Base-by-base conservation (phyloP, 2,888 invertebrate genomes). In the Macroteleia sp. region DNA sequence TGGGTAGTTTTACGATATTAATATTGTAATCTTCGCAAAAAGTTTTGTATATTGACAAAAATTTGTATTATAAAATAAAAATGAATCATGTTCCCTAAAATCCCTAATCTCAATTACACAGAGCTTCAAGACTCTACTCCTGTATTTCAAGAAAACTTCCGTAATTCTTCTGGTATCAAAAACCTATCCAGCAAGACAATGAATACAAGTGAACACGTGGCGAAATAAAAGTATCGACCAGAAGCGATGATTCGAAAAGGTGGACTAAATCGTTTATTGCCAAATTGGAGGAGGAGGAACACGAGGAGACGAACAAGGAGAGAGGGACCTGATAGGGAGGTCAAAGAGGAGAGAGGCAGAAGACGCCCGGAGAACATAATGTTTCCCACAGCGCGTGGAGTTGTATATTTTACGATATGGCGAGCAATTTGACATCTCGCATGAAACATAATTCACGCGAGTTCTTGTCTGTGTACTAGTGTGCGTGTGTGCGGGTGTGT, bases 371-470 rank as follows among this genome's bases (percentile, higher is more conserved):
- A 82, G 85, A 88, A 89, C 89, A 89, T 89, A 90, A 90, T 89
- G 91, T 90, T 91, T 91, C 91, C 90, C 90, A 91, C 91, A 90
- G 90, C 87, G 90, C 87, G 89, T 83, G 88, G 88, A 90, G 90
- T 90, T 90, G 90, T 91, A 91, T 91, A 91, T 91, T 91, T 91
- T 91, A 91, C 90, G 91, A 91, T 91, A 91, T 90, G 89, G 88
- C 90, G 89, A 90, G 90, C 91, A 91, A 91, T 91, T 91, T 91
- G 91, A 91, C 91, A 91, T 91, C 90, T 91, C 90, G 90, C 91
- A 89, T 88, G 91, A 88, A 89, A 88, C 90, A 91, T 91, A 91
- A 91, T 91, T 91, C 91, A 91, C 90, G 89, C 89, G 82, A 70
- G 81, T 77, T 42, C 50, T 5, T 57, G 42, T 10, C 20, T n/a